A percentile compares a stretch with the other conserved stretches of the same genome.
Evolutionary conservation across 2,797 vertebrate genomes (phyloP).

Genomic region (Hoplostethus mediterraneus): DNA sequence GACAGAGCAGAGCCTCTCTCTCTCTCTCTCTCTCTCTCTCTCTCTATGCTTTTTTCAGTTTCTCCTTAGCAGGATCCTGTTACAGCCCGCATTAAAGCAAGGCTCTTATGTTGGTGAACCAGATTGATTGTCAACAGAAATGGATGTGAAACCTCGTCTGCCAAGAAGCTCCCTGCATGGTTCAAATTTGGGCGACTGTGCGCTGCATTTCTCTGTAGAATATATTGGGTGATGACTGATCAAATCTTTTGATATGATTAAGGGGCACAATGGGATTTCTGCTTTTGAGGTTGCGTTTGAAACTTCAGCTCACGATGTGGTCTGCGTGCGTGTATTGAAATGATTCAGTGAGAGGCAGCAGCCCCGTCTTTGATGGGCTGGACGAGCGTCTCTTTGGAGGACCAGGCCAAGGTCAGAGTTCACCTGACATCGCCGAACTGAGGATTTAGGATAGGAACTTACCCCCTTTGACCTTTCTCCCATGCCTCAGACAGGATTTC

Average conservation of each 20-base stretch:
- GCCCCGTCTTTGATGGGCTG: slow-evolving; percentile 22
- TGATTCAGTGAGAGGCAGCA: slow-evolving; percentile 29
- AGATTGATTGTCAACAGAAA: slow-evolving; percentile 73
- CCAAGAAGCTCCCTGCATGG: slow-evolving; percentile 43
- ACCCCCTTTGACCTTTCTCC: slow-evolving; percentile 56
- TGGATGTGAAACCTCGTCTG: slow-evolving; percentile 61
- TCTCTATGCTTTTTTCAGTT: slow-evolving; percentile 56
- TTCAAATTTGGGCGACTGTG: slow-evolving; percentile 40
- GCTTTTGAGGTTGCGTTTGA: slow-evolving; percentile 44
- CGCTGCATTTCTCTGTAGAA: slow-evolving; percentile 27
- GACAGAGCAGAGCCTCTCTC: slow-evolving; percentile 58
- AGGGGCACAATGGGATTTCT: slow-evolving; percentile 13
- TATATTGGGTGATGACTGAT: slow-evolving; percentile 49
- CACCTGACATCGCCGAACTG: slow-evolving; percentile 62
- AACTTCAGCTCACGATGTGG: slow-evolving; percentile 18
- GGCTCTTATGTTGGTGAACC: slow-evolving; percentile 68
- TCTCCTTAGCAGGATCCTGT: slow-evolving; percentile 69
- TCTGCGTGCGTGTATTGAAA: slow-evolving; percentile 9
- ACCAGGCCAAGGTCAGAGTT: slow-evolving; percentile 55
- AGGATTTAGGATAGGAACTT: slow-evolving; percentile 71
- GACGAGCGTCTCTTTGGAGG: slow-evolving; percentile 28
- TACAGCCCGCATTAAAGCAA: slow-evolving; percentile 73
- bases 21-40: slow-evolving; percentile 10
- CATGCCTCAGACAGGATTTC: slow-evolving; percentile 73
- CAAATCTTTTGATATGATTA: slow-evolving; percentile 41